Conservation (phyloP, 2,797 vertebrate genomes). For the Tangara arthus region DNA sequence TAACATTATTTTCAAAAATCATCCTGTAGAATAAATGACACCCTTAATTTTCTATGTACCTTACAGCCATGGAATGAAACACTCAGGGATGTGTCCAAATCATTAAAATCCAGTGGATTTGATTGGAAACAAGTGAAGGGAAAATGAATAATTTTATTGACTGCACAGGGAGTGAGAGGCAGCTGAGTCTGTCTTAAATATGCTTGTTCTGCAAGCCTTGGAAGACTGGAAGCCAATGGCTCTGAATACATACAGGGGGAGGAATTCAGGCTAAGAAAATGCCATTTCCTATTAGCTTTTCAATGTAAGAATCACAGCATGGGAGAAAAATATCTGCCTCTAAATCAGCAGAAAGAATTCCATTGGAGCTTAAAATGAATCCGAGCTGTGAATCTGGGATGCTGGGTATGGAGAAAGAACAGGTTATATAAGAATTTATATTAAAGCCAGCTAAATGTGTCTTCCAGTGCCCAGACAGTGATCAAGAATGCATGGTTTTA, state of each 20-base stretch:
- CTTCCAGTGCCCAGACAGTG: not conserved
- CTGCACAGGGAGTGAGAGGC: not conserved
- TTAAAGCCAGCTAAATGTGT: not conserved
- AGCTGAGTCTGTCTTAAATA: not conserved
- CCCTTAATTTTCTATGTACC: not conserved
- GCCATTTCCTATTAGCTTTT: not conserved
- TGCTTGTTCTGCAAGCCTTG: not conserved
- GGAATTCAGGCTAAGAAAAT: not conserved
- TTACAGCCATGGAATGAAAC: not conserved
- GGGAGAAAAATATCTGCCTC: not conserved
- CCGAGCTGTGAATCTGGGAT: not conserved
- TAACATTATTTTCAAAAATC: not conserved
- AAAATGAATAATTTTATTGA: not conserved
- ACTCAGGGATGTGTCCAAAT: not conserved
- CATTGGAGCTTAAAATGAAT: not conserved
- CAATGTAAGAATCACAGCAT: not conserved
- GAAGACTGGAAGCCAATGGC: not conserved
- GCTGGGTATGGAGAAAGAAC: not conserved
- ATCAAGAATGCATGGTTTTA: not conserved
- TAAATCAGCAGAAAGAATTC: conserved; percentile 8
- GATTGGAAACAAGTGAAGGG: not conserved
- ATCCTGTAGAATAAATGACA: not conserved
- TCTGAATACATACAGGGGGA: not conserved
- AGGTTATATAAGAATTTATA: not conserved
- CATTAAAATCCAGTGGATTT: not conserved